Conservation (phyloP, 2,888 invertebrate species). For the Leptarthrus brevirostris region DNA sequence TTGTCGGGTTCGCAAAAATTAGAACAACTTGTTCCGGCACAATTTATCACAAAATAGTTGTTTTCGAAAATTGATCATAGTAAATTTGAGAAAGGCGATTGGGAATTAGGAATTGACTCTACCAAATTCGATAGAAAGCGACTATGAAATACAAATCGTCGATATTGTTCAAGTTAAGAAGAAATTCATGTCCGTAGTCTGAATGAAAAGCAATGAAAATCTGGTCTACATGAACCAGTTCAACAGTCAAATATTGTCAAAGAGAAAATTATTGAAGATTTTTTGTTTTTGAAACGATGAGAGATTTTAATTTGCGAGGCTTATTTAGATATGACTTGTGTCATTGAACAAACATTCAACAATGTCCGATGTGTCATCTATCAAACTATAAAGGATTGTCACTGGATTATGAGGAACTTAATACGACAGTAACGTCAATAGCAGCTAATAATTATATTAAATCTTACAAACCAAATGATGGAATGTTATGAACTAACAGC, state of each 20-base stretch:
- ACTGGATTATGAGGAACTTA: neutral
- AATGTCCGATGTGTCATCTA: neutral
- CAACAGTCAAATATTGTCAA: neutral
- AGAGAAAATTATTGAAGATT: constrained; percentile 1
- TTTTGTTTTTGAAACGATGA: neutral
- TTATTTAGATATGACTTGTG: neutral
- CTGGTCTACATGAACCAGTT: neutral
- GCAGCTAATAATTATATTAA: neutral
- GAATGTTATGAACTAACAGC: too few species aligned
- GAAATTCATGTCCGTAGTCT: neutral
- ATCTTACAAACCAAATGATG: too few species aligned
- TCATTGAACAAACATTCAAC: neutral
- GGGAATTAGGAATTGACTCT: constrained; percentile 65
- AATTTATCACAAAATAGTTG: constrained; percentile 66
- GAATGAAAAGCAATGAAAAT: neutral
- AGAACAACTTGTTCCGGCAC: constrained; percentile 67
- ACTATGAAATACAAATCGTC: constrained; percentile 61
- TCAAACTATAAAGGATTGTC: neutral
- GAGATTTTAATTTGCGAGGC: constrained; percentile 23
- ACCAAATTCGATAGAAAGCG: constrained; percentile 64
- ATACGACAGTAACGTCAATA: neutral
- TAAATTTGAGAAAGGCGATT: constrained; percentile 67
- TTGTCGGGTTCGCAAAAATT: constrained; percentile 65
- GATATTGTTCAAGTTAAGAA: neutral
- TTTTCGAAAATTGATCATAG: constrained; percentile 66